Evolutionary conservation across 2,113 vertebrate species (phyloP).

Genomic region (Indicator maculatus): DNA sequence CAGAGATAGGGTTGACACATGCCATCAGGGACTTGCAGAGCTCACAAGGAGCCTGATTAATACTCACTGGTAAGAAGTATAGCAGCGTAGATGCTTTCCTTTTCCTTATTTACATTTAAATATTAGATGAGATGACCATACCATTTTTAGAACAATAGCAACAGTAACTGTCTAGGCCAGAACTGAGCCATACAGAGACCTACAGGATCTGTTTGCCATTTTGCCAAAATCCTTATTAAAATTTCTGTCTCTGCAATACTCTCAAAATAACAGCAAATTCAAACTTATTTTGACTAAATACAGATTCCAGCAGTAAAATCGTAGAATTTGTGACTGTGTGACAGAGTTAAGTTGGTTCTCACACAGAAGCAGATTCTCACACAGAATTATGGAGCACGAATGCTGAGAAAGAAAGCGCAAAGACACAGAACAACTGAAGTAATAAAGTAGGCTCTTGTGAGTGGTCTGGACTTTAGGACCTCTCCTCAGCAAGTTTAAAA

Average conservation of each 20-base stretch:
- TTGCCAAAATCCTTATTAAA: background rate
- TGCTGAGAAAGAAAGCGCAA: background rate
- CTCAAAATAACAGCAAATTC: slow-evolving; percentile 14
- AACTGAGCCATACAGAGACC: background rate
- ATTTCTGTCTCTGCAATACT: background rate
- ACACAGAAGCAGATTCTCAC: background rate
- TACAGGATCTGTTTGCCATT: background rate
- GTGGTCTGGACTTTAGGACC: background rate
- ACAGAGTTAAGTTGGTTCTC: background rate
- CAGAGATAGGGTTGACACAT: background rate
- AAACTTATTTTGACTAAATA: background rate
- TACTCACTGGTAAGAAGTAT: background rate
- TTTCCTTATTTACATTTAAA: background rate
- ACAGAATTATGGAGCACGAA: background rate
- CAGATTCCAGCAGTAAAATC: background rate
- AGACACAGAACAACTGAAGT: background rate
- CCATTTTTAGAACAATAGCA: background rate
- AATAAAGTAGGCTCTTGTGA: background rate
- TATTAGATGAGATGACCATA: background rate
- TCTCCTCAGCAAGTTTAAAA: background rate
- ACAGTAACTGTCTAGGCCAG: background rate
- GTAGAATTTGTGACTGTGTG: background rate
- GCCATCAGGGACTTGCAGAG: background rate
- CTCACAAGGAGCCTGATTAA: background rate
- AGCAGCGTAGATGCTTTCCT: background rate